Conservation (phyloP, 2,797 vertebrate genomes). For the Neosilurus mollespiculum region DNA sequence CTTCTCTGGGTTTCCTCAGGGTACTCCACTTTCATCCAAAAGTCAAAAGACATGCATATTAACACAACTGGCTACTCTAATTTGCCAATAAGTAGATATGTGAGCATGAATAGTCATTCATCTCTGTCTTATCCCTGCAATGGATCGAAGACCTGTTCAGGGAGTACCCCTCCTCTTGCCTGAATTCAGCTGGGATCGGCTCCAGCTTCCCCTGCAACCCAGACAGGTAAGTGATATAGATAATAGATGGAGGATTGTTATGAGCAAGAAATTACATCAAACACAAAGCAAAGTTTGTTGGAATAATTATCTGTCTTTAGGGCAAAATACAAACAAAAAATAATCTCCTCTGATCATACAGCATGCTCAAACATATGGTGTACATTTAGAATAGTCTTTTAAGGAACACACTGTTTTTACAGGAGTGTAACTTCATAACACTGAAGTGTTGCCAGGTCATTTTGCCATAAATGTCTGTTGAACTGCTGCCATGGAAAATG, state of each 20-base stretch:
- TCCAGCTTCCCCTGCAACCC: no score
- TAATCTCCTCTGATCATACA: not conserved
- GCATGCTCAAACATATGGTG: not conserved
- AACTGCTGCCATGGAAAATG: not conserved
- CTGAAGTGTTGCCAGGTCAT: not conserved
- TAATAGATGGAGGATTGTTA: not conserved
- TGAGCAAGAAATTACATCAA: conserved; percentile 10
- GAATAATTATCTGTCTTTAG: conserved; percentile 20
- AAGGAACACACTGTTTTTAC: not conserved
- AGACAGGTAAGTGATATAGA: no score
- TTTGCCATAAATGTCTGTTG: not conserved
- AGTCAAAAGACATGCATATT: no score
- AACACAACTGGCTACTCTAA: no score
- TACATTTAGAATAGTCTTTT: not conserved
- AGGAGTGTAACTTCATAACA: not conserved
- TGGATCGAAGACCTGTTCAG: no score
- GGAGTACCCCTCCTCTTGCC: no score
- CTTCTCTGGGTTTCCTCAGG: no score
- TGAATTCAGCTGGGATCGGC: no score
- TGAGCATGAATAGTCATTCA: no score
- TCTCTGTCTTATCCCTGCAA: no score
- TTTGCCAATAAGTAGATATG: no score
- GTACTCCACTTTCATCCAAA: no score
- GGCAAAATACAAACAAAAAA: not conserved
- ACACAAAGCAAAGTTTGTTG: conserved; percentile 16